Evolutionary conservation across 2,797 vertebrate species (phyloP), one percentile per base, ranked within the genome.

Genomic region (Lacerta bilineata): DNA sequence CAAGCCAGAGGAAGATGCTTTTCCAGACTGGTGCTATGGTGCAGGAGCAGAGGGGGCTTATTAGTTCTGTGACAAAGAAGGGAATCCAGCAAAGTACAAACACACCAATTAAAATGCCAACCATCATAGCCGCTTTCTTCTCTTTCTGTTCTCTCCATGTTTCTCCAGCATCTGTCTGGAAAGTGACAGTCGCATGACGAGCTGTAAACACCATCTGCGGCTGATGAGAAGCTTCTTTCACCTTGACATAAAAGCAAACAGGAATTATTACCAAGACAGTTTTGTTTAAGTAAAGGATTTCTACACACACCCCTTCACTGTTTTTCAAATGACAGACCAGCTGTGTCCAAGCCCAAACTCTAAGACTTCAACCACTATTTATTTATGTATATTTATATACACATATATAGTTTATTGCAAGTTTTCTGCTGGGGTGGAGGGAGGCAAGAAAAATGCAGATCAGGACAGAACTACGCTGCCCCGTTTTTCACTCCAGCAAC

Each of bases 81-180:
- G 98, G 98, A 88, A 97, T 98, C 98, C 98, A 98, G 93, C 98
- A 98, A 83, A 98, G 86, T 46, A 98, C 97, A 41, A 98, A 98
- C 79, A 98, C 97, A 0, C 98, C 97, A 43, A 97, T 98, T 93
- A 98, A 97, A 36, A 98, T 97, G 0, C 98, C 98, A 95, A 98
- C 93, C 91, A 98, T 98, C 64, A 98, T 94, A 69, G 98, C 92
- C 85, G 95, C 95, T 27, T 91, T 92, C 88, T 96, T 95, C 91
- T 97, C 96, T 91, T 96, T 95, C 93, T 96, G 96, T 85, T 96
- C 95, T 89, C 33, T 88, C 96, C 95, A 96, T 0, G 94, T 95
- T 94, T 96, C 95, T 84, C 95, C 91, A 33, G 33, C 33, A 33
- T 95, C 93, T 20, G 78, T 87, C 94, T 94, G 96, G 87, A 95